These are phyloP conservation scores for Ornithorhynchus anatinus DNA, from an alignment of 2,113 vertebrate genomes.

Conservation along the genomic window DNA sequence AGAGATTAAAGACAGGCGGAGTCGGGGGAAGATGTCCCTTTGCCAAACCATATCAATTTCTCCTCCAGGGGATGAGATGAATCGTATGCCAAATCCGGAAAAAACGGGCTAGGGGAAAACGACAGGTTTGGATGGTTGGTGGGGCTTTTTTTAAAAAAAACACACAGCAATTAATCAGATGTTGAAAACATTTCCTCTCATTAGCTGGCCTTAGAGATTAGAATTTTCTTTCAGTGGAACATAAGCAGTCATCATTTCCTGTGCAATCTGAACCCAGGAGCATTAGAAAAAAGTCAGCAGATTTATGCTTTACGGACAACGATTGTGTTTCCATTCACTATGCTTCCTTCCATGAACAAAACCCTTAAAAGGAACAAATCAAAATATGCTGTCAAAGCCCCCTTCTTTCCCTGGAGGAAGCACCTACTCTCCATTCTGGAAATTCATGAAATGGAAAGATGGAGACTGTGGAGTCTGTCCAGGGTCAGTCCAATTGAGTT, in stretches of 20 bases:
- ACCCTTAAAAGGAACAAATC: too few relatives aligned
- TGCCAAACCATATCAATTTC: neutral
- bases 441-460: too few relatives aligned
- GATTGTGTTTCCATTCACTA: too few relatives aligned
- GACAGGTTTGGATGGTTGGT: neutral
- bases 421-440: too few relatives aligned
- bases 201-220: slow-evolving; percentile 4
- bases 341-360: too few relatives aligned
- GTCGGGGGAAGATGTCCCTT: neutral
- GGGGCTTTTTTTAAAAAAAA: neutral
- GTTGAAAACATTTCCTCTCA: slow-evolving; percentile 1
- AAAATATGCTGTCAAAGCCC: too few relatives aligned
- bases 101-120: neutral
- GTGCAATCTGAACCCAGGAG: too few relatives aligned
- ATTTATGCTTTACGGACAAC: too few relatives aligned
- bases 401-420: too few relatives aligned
- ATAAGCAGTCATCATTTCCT: slow-evolving; percentile 2
- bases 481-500: too few relatives aligned
- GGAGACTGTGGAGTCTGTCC: too few relatives aligned
- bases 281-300: too few relatives aligned
- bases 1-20: neutral
- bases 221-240: neutral
- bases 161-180: neutral
- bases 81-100: neutral
- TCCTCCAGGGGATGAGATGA: neutral